These are phyloP conservation scores for Hanleya hanleyi DNA, from an alignment of 2,888 invertebrate genomes.

Conservation along the genomic window DNA sequence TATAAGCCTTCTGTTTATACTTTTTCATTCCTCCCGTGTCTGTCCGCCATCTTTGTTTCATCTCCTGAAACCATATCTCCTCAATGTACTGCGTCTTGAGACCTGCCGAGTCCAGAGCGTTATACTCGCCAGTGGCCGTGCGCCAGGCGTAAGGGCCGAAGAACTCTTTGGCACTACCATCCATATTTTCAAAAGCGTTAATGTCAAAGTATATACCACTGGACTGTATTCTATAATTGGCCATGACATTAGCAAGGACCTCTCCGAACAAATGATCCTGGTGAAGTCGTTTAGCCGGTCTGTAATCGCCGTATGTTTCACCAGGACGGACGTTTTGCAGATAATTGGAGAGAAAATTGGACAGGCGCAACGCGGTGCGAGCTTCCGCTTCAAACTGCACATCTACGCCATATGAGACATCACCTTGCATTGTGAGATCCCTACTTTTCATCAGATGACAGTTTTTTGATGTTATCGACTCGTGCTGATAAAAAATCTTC, in stretches of 20 bases:
- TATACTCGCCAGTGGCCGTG: conserved; percentile 23
- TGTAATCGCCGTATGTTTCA: conserved; percentile 48
- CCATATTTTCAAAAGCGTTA: conserved; percentile 86
- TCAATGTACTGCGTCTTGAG: conserved; percentile 80
- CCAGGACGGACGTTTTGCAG: conserved; percentile 77
- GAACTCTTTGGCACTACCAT: conserved; percentile 43
- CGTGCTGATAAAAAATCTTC: neutral
- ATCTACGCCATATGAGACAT: conserved; percentile 87
- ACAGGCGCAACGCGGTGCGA: conserved; percentile 93
- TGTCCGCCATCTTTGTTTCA: conserved; percentile 93
- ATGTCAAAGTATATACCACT: conserved; percentile 89
- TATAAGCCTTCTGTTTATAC: conserved; percentile 84
- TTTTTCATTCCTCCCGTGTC: conserved; percentile 86
- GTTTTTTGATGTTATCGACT: conserved; percentile 33
- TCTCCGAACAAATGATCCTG: conserved; percentile 95
- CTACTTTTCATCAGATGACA: conserved; percentile 77
- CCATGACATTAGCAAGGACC: conserved; percentile 89
- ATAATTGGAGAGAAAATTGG: conserved; percentile 95
- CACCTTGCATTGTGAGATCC: conserved; percentile 86
- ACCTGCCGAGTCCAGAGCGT: conserved; percentile 49
- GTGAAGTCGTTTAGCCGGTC: conserved; percentile 42
- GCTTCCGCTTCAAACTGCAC: conserved; percentile 93
- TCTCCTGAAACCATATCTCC: conserved; percentile 85
- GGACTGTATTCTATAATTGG: conserved; percentile 92
- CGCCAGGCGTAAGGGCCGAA: conserved; percentile 62